Evolutionary conservation across 2,888 invertebrate species (phyloP).

Genomic region (Chaetogeoica ovagalla): DNA sequence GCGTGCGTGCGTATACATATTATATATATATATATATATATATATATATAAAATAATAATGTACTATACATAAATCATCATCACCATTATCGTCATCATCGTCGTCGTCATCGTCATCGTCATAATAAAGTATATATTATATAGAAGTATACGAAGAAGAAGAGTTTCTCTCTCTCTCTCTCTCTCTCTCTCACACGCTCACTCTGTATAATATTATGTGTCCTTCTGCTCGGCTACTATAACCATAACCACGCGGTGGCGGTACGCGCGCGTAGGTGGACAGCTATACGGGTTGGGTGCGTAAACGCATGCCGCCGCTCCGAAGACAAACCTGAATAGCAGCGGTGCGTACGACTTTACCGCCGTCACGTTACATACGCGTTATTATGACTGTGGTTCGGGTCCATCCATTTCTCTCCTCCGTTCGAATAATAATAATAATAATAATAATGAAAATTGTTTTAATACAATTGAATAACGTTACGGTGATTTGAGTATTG

Average conservation of each 20-base stretch:
- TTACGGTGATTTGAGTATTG: not conserved
- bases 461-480: not conserved
- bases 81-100: not conserved
- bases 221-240: constrained; percentile 21
- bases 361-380: not conserved
- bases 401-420: not conserved
- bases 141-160: not conserved
- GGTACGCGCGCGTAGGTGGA: constrained; percentile 7
- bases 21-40: too few relatives aligned
- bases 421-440: not conserved
- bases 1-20: not conserved
- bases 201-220: not conserved
- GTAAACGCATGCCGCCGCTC: not conserved
- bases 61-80: constrained; percentile 24
- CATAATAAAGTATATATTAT: not conserved
- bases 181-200: too few relatives aligned
- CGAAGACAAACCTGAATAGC: constrained; percentile 20
- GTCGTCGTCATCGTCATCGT: not conserved
- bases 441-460: not conserved
- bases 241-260: not conserved
- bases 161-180: not conserved
- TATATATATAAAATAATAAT: not conserved
- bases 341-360: not conserved
- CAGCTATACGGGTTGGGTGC: too few relatives aligned
- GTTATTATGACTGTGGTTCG: not conserved